These are phyloP conservation scores for Yasuhikotakia modesta DNA, from an alignment of 2,797 vertebrate species.

Conservation along the genomic window DNA sequence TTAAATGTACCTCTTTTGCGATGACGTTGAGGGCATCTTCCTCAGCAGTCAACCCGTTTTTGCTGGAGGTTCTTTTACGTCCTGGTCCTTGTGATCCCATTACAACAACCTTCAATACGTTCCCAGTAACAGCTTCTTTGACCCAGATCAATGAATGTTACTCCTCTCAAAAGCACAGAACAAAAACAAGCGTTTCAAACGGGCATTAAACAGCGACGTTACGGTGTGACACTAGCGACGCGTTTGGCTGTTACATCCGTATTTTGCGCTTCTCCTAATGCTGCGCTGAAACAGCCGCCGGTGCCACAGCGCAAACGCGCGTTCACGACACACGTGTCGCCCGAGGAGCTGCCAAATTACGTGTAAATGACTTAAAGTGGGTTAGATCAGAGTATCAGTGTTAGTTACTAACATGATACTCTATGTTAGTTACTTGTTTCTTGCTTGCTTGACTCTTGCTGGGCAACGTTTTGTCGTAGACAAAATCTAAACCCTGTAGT, in stretches of 20 bases:
- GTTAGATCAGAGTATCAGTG: not conserved
- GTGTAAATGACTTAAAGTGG: not conserved
- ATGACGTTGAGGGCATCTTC: conserved; percentile 92
- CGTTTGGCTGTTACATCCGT: conserved; percentile 69
- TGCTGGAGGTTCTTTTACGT: conserved; percentile 86
- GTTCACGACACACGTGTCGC: conserved; percentile 40
- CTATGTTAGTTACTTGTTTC: too few relatives aligned
- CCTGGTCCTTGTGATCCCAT: conserved; percentile 91
- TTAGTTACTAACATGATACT: too few relatives aligned
- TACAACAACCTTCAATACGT: conserved; percentile 7
- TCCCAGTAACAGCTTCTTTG: conserved; percentile 11
- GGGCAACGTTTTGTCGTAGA: not conserved
- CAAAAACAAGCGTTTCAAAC: conserved; percentile 44
- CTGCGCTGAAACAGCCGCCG: conserved; percentile 30
- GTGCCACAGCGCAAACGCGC: conserved; percentile 9
- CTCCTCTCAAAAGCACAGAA: conserved; percentile 9
- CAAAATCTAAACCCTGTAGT: not conserved
- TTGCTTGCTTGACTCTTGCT: not conserved
- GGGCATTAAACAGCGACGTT: conserved; percentile 4
- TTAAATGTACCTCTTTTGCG: conserved; percentile 85
- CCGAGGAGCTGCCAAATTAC: not conserved
- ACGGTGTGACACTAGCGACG: conserved; percentile 19
- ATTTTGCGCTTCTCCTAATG: conserved; percentile 67
- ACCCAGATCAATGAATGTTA: not conserved
- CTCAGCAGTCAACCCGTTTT: conserved; percentile 86